Conservation (phyloP, 1,140 invertebrate species). For the Drosophila rufa region DNA sequence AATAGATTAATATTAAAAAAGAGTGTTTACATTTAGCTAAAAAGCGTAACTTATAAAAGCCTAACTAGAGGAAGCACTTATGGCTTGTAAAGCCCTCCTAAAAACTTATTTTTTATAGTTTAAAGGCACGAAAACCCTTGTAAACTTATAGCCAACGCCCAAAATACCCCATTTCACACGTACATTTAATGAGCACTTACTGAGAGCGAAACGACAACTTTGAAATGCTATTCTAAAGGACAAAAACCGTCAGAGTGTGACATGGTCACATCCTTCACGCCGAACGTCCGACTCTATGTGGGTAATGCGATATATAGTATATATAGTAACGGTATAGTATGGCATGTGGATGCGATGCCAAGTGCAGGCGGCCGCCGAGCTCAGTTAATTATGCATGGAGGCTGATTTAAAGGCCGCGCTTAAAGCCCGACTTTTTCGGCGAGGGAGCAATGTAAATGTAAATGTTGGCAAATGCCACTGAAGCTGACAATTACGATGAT, state of each 20-base stretch:
- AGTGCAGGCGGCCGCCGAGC: conserved; percentile 54
- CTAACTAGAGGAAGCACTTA: too few species aligned
- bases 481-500: conserved; percentile 10
- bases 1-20: too few species aligned
- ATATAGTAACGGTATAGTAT: conserved; percentile 1
- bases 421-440: conserved; percentile 49
- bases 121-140: too few species aligned
- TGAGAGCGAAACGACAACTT: conserved; percentile 42
- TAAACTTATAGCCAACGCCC: not conserved
- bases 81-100: too few species aligned
- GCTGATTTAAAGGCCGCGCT: conserved; percentile 64
- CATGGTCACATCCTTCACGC: conserved; percentile 80
- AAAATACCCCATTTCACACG: not conserved
- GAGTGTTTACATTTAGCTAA: too few species aligned
- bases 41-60: too few species aligned
- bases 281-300: conserved; percentile 38
- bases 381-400: conserved; percentile 75
- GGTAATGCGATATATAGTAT: conserved; percentile 46
- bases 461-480: conserved; percentile 67
- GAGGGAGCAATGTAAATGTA: conserved; percentile 41
- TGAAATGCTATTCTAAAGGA: conserved; percentile 62
- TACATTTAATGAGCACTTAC: conserved; percentile 12
- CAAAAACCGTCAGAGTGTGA: conserved; percentile 79
- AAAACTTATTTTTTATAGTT: too few species aligned
- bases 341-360: conserved; percentile 38